Evolutionary conservation across 1,140 invertebrate species (phyloP).

Genomic region (Orius insidiosus): DNA sequence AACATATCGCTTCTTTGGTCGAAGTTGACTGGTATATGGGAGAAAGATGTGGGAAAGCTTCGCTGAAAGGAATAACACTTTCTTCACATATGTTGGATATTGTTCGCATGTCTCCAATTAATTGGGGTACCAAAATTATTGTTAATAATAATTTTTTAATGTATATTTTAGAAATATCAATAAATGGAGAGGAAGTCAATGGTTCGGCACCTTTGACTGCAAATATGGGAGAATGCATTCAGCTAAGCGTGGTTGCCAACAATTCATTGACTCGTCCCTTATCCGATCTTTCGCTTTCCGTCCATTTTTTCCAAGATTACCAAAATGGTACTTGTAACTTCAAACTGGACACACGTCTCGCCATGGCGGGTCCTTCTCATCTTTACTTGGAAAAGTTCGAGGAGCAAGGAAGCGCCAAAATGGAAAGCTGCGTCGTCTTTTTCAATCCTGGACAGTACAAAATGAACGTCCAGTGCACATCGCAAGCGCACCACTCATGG

Average conservation of each 20-base stretch:
- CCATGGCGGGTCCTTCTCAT: constrained; percentile 64
- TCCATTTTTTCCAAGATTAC: constrained; percentile 80
- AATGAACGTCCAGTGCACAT: constrained; percentile 68
- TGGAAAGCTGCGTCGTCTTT: constrained; percentile 69
- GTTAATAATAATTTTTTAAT: not conserved
- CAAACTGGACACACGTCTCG: constrained; percentile 61
- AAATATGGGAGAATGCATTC: constrained; percentile 53
- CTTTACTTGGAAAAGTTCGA: constrained; percentile 34
- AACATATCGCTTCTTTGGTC: constrained; percentile 64
- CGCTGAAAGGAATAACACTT: constrained; percentile 61
- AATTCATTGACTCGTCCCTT: constrained; percentile 54
- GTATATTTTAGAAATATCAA: constrained; percentile 15
- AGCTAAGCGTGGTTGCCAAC: constrained; percentile 48
- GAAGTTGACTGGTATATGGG: constrained; percentile 62
- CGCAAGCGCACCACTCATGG: constrained; percentile 54
- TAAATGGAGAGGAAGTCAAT: constrained; percentile 9
- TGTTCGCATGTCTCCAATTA: constrained; percentile 69
- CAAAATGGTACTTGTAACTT: constrained; percentile 73
- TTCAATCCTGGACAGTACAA: constrained; percentile 77
- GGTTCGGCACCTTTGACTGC: constrained; percentile 31
- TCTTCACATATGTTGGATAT: constrained; percentile 70
- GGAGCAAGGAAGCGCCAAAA: constrained; percentile 50
- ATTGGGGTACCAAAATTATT: constrained; percentile 62
- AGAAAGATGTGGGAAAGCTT: constrained; percentile 54
- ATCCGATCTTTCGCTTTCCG: constrained; percentile 47